Conservation (phyloP, 2,888 invertebrate genomes). For the Odontocerum albicorne region DNA sequence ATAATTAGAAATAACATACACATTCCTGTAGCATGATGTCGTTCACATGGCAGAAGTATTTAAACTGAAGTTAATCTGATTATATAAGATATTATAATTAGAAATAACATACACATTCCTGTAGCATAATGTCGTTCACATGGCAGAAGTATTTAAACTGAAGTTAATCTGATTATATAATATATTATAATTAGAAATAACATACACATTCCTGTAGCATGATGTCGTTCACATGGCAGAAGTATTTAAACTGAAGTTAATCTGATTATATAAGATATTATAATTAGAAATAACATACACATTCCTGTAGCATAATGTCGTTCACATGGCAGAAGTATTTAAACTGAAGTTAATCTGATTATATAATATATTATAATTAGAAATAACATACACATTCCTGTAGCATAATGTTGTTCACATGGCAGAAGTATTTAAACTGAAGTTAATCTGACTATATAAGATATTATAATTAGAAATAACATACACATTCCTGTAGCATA, state of each 20-base stretch:
- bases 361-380: neutral
- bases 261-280: neutral
- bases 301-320: constrained; percentile 20
- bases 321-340: constrained; percentile 43
- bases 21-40: neutral
- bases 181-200: neutral
- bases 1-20: neutral
- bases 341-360: constrained; percentile 38
- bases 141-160: constrained; percentile 48
- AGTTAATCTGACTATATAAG: neutral
- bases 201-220: neutral
- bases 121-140: constrained; percentile 15
- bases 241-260: neutral
- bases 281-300: neutral
- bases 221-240: neutral
- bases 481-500: constrained; percentile 17
- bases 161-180: neutral
- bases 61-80: neutral
- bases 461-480: neutral
- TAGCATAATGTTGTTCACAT: neutral
- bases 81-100: neutral
- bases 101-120: constrained; percentile 12
- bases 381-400: neutral
- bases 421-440: neutral
- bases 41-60: neutral